Conservation (phyloP, 23 tunicate genomes). For the Diplosoma virens region DNA sequence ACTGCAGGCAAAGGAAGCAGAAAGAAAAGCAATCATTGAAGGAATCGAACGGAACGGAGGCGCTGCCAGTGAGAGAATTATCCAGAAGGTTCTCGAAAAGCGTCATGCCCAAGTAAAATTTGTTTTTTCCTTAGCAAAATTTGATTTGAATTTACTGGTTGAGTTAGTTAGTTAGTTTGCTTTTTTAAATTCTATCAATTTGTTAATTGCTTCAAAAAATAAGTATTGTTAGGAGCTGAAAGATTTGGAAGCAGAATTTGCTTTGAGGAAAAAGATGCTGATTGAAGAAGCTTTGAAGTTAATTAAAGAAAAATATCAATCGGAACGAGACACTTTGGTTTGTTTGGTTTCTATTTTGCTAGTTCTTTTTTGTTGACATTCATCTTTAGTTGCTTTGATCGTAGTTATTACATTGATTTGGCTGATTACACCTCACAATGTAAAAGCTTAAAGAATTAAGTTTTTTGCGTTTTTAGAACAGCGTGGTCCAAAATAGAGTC, state of each 20-base stretch:
- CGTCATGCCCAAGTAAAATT: slow-evolving; percentile 62
- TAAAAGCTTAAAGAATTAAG: too few species aligned
- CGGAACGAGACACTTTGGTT: slow-evolving; percentile 64
- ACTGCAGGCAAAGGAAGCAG: slow-evolving; percentile 71
- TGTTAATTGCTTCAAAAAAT: too few species aligned
- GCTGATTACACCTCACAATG: too few species aligned
- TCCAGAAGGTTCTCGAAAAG: slow-evolving; percentile 82
- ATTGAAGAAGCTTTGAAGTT: slow-evolving; percentile 58
- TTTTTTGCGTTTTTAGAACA: too few species aligned
- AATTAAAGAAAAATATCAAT: slow-evolving; percentile 57
- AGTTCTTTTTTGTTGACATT: too few species aligned
- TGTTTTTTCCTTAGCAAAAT: not conserved
- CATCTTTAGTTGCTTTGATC: too few species aligned
- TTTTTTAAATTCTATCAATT: too few species aligned
- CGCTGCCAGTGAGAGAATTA: slow-evolving; percentile 54
- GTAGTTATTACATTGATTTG: too few species aligned
- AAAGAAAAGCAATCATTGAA: slow-evolving; percentile 78
- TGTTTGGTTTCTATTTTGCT: too few species aligned
- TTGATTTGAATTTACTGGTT: not conserved
- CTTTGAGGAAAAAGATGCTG: slow-evolving; percentile 67
- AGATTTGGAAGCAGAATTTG: slow-evolving; percentile 80
- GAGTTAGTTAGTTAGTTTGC: too few species aligned
- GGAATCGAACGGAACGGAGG: slow-evolving; percentile 78
- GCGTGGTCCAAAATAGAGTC: too few species aligned
- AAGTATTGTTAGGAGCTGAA: slow-evolving; percentile 61